phyloP scores from a whole-genome alignment of 2,113 vertebrate species.

The Oplegnathus fasciatus region DNA sequence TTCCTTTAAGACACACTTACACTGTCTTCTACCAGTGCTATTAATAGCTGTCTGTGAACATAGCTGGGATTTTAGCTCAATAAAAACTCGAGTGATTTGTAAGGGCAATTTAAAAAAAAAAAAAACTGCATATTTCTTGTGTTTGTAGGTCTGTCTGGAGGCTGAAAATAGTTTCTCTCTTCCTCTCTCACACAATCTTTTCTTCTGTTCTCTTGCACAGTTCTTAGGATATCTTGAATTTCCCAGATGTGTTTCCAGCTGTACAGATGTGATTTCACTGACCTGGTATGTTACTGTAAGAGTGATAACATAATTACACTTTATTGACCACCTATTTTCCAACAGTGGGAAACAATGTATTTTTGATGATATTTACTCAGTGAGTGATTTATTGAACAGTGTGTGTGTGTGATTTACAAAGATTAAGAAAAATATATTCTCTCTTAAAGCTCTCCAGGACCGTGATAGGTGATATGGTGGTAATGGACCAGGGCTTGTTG shows the following conservation, averaged over 20 bases:
- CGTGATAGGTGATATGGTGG: not conserved
- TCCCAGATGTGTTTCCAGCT: slow-evolving; percentile 33
- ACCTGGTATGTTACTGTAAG: not conserved
- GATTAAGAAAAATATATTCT: not conserved
- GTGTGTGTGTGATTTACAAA: not conserved
- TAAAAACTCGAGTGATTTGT: slow-evolving; percentile 1
- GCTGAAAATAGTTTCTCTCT: slow-evolving; percentile 45
- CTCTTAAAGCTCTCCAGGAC: not conserved
- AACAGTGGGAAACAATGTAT: not conserved
- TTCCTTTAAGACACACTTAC: not conserved
- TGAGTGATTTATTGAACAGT: not conserved
- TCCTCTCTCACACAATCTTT: slow-evolving; percentile 5
- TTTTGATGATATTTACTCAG: not conserved
- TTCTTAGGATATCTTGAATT: not conserved
- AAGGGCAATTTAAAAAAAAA: slow-evolving; percentile 14
- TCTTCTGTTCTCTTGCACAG: not conserved
- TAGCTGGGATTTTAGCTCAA: slow-evolving; percentile 5
- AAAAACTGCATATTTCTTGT: slow-evolving; percentile 39
- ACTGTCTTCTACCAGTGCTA: not conserved
- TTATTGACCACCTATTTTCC: not conserved
- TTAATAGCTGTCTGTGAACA: slow-evolving; percentile 39
- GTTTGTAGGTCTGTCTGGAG: slow-evolving; percentile 47
- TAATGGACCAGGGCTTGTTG: no score
- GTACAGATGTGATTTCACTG: slow-evolving; percentile 8
- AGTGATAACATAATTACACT: not conserved